phyloP scores from a whole-genome alignment of 2,113 vertebrate genomes.

The Dromiciops gliroides region DNA sequence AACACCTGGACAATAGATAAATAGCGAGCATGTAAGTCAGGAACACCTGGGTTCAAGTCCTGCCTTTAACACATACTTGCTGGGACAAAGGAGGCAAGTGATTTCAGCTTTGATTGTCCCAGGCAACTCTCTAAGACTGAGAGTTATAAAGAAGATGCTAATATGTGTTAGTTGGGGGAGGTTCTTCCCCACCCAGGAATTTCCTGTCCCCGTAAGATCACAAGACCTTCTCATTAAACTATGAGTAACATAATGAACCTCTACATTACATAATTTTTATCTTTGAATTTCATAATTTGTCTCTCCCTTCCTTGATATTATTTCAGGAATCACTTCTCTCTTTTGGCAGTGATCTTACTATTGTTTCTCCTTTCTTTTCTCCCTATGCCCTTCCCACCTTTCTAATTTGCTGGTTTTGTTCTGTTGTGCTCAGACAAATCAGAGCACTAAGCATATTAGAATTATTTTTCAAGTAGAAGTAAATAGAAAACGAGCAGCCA shows the following conservation, averaged over 20 bases:
- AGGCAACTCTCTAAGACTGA: not conserved
- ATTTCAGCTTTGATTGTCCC: not conserved
- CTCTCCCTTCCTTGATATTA: not conserved
- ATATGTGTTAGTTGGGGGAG: not conserved
- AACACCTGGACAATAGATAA: not conserved
- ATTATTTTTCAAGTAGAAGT: not conserved
- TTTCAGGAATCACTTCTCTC: not conserved
- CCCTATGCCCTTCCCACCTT: not conserved
- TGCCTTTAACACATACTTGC: not conserved
- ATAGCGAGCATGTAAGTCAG: not conserved
- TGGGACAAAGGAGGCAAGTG: not conserved
- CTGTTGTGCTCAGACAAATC: not conserved
- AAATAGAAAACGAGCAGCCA: not conserved
- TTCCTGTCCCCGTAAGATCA: not conserved
- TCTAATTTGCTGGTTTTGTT: not conserved
- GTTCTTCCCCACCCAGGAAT: not conserved
- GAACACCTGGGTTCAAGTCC: not conserved
- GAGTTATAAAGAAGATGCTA: not conserved
- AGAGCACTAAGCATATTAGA: not conserved
- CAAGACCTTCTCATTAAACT: not conserved
- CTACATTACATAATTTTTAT: not conserved
- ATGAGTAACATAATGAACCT: not conserved
- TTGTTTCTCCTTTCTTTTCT: not conserved
- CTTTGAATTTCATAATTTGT: not conserved
- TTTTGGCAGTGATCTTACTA: not conserved